phyloP scores from a whole-genome alignment of 2,113 vertebrate genomes.

The Petaurus breviceps region DNA sequence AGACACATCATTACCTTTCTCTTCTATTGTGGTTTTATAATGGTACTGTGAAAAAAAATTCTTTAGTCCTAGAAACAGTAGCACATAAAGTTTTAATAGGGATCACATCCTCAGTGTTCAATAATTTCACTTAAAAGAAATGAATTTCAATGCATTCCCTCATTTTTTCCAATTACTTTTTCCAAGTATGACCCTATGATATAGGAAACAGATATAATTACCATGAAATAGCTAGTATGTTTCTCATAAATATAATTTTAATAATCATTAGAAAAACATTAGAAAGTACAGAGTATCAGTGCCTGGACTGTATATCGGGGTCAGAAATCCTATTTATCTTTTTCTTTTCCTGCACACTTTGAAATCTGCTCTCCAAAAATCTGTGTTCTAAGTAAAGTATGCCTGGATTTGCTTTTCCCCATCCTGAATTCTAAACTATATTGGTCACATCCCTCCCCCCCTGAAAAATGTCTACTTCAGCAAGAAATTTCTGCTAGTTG shows the following conservation, averaged over 20 bases:
- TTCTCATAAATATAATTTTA: background rate
- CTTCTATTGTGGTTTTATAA: conserved; percentile 31
- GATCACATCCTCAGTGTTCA: background rate
- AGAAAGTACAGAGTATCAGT: background rate
- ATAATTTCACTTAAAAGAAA: conserved; percentile 19
- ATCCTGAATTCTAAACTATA: background rate
- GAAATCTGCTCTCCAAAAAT: background rate
- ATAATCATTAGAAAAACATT: background rate
- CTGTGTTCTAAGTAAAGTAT: background rate
- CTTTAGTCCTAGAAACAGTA: conserved; percentile 17
- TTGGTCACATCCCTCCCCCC: background rate
- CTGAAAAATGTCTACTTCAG: background rate
- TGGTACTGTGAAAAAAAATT: conserved; percentile 14
- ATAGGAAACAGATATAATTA: conserved; percentile 36
- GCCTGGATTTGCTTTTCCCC: background rate
- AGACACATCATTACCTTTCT: conserved; percentile 26
- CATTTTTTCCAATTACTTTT: conserved; percentile 44
- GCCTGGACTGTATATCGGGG: background rate
- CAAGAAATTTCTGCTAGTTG: background rate
- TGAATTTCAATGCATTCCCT: conserved; percentile 22
- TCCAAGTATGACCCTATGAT: background rate
- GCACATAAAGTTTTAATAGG: conserved; percentile 26
- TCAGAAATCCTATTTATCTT: background rate
- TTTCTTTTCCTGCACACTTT: background rate
- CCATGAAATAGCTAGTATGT: background rate